phyloP scores from a whole-genome alignment of 2,113 vertebrate species.

The Varanus komodoensis region DNA sequence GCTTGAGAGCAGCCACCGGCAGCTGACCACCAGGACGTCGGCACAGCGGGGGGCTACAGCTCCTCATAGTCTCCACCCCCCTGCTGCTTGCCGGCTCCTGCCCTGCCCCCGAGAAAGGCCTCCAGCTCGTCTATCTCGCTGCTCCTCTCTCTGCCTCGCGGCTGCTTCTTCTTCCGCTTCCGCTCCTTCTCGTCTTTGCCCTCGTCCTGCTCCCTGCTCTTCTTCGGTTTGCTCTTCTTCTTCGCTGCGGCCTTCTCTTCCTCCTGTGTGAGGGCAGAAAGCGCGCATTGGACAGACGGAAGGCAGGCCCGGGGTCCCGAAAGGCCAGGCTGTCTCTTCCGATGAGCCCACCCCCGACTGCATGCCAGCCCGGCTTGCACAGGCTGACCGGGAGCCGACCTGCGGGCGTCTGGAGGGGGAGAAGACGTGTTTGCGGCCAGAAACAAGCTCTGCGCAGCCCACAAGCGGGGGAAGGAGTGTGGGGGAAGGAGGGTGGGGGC shows the following conservation, averaged over 20 bases:
- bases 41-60: constrained; percentile 77
- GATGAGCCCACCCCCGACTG: too few relatives aligned
- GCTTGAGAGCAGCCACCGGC: background rate
- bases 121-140: constrained; percentile 88
- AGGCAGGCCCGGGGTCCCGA: background rate
- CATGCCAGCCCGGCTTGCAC: too few relatives aligned
- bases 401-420: too few relatives aligned
- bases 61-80: constrained; percentile 95
- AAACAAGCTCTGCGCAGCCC: too few relatives aligned
- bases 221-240: constrained; percentile 90
- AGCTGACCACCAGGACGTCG: background rate
- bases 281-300: background rate
- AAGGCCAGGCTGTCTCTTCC: background rate
- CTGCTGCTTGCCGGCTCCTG: constrained; percentile 62
- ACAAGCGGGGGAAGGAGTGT: too few relatives aligned
- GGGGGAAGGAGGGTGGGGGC: too few relatives aligned
- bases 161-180: constrained; percentile 84
- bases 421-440: too few relatives aligned
- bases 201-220: constrained; percentile 84
- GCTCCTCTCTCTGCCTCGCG: constrained; percentile 79
- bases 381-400: too few relatives aligned
- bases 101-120: constrained; percentile 88
- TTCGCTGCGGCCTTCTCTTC: constrained; percentile 89
- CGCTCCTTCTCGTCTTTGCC: constrained; percentile 80
- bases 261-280: constrained; percentile 47